These are phyloP conservation scores for Tiliacea aurago DNA, from an alignment of 2,888 invertebrate genomes.

Conservation along the genomic window DNA sequence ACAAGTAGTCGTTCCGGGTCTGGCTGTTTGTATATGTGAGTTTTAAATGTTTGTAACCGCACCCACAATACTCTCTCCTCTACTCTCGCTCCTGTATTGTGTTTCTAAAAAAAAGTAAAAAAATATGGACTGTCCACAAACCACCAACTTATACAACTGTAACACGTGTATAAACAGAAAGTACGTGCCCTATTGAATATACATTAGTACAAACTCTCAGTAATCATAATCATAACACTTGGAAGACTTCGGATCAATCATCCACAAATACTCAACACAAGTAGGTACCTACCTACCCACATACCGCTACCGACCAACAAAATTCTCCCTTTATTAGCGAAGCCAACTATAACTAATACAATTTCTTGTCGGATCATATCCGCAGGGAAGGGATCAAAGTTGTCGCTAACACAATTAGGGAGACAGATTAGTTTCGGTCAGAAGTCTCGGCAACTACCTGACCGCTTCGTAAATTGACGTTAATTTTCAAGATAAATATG, in stretches of 20 bases:
- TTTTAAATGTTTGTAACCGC: too few relatives aligned
- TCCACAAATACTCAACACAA: neutral
- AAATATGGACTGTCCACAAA: too few relatives aligned
- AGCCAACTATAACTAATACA: constrained; percentile 89
- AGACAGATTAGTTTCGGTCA: constrained; percentile 89
- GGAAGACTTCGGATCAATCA: constrained; percentile 41
- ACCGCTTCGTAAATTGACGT: constrained; percentile 80
- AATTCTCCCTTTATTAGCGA: constrained; percentile 84
- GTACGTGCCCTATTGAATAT: too few relatives aligned
- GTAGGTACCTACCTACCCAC: neutral
- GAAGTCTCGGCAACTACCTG: constrained; percentile 79
- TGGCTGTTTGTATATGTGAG: too few relatives aligned
- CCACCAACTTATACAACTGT: too few relatives aligned
- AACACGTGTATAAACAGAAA: too few relatives aligned
- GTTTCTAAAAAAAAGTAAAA: too few relatives aligned
- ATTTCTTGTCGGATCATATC: constrained; percentile 88
- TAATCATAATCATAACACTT: constrained; percentile 23
- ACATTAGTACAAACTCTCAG: neutral
- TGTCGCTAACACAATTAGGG: constrained; percentile 89
- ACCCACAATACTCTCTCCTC: too few relatives aligned
- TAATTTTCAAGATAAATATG: constrained; percentile 77
- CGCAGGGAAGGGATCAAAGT: constrained; percentile 89
- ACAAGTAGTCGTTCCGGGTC: too few relatives aligned
- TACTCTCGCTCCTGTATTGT: too few relatives aligned
- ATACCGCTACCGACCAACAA: constrained; percentile 55